Percentiles rank a stretch among this genome's conserved stretches.
Evolutionary conservation across 2,888 invertebrate species (phyloP).

Genomic region (Fragum sueziense): DNA sequence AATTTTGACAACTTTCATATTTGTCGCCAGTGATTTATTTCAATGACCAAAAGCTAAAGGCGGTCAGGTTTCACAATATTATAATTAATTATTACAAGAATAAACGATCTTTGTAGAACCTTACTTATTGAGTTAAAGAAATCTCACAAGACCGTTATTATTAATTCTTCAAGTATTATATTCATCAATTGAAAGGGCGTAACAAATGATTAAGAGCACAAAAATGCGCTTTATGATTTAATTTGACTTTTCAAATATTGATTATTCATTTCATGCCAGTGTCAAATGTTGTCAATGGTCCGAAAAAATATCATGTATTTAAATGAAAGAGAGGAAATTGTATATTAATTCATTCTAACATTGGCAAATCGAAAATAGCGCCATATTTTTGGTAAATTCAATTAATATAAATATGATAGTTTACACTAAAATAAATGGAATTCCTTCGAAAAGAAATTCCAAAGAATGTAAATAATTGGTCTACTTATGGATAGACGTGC

Average conservation of each 20-base stretch:
- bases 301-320: background rate
- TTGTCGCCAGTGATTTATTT: too few species aligned
- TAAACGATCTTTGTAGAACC: background rate
- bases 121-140: background rate
- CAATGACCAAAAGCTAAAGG: background rate
- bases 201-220: background rate
- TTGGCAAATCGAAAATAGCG: background rate
- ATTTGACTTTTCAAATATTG: constrained; percentile 22
- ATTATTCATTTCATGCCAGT: constrained; percentile 22
- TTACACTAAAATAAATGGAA: too few species aligned
- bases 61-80: background rate
- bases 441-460: too few species aligned
- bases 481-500: too few species aligned
- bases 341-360: background rate
- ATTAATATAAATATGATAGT: too few species aligned
- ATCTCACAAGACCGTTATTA: background rate
- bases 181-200: constrained; percentile 3
- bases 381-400: too few species aligned
- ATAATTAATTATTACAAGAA: background rate
- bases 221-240: constrained; percentile 12
- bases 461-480: too few species aligned
- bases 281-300: constrained; percentile 8
- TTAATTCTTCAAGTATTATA: background rate
- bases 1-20: too few species aligned
- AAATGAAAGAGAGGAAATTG: background rate